A percentile compares a stretch with the other conserved stretches of the same genome.
Conservation (phyloP, 2,888 invertebrate genomes). For the Ariolimax columbianus region DNA sequence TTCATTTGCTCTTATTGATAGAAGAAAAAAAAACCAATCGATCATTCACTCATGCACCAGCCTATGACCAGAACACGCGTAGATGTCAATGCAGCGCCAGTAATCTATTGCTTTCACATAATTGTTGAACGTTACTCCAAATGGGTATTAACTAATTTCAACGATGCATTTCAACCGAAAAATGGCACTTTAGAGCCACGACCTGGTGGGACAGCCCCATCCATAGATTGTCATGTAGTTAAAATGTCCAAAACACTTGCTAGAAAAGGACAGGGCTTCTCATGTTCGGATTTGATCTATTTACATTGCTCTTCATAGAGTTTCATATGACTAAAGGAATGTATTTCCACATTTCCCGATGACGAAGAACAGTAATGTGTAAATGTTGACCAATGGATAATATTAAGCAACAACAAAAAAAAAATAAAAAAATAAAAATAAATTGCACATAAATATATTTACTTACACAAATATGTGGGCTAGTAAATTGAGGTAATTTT, state of each 20-base stretch:
- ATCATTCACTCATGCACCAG: background rate
- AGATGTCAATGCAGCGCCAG: background rate
- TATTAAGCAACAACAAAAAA: too few relatives aligned
- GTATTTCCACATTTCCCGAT: background rate
- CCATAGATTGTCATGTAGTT: too few relatives aligned
- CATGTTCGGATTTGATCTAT: too few relatives aligned
- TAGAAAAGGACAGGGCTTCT: too few relatives aligned
- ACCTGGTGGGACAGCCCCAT: too few relatives aligned
- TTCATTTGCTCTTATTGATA: too few relatives aligned
- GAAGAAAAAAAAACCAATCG: too few relatives aligned
- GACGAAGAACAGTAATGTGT: background rate
- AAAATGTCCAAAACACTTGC: too few relatives aligned
- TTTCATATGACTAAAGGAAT: too few relatives aligned
- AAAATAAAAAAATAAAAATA: background rate
- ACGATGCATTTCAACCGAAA: too few relatives aligned
- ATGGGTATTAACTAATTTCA: slow-evolving; percentile 18
- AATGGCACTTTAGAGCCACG: too few relatives aligned
- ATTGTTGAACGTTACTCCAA: background rate
- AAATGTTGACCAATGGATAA: slow-evolving; percentile 1
- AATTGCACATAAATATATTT: background rate
- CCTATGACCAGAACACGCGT: background rate
- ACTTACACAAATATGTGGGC: background rate
- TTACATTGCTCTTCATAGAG: too few relatives aligned
- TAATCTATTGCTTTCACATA: background rate
- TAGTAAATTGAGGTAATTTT: slow-evolving; percentile 16